phyloP scores from a whole-genome alignment of 2,113 vertebrate genomes.

The Nesogale talazaci region DNA sequence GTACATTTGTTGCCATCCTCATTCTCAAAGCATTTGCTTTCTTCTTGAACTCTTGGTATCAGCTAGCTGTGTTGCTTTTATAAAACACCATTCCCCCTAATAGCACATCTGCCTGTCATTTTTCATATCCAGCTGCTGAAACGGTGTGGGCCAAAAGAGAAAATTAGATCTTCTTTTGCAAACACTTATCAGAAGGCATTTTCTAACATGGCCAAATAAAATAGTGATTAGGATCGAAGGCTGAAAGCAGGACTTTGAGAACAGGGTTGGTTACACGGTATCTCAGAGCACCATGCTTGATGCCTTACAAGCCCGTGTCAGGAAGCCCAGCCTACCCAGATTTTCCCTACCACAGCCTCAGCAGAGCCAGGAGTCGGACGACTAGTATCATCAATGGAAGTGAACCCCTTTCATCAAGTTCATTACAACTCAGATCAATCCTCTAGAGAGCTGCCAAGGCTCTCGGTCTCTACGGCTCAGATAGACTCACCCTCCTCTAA shows the following conservation, averaged over 20 bases:
- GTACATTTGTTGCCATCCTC: too few species aligned
- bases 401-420: too few species aligned
- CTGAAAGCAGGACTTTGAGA: not conserved
- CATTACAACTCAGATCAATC: too few species aligned
- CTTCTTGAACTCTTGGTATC: too few species aligned
- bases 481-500: too few species aligned
- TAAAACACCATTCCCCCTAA: not conserved
- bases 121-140: constrained; percentile 31
- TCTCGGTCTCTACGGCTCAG: too few species aligned
- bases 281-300: not conserved
- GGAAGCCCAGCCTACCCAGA: not conserved
- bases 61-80: too few species aligned
- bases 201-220: constrained; percentile 27
- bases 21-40: too few species aligned
- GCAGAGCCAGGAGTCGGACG: not conserved
- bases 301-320: not conserved
- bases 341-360: not conserved
- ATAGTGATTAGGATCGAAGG: not conserved
- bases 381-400: not conserved
- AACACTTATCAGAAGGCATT: not conserved
- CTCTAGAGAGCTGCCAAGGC: too few species aligned
- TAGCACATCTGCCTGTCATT: not conserved
- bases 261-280: not conserved
- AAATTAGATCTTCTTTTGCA: not conserved
- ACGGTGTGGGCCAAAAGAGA: not conserved